Evolutionary conservation across 2,113 vertebrate species (phyloP).

Genomic region (Odocoileus hemionus): DNA sequence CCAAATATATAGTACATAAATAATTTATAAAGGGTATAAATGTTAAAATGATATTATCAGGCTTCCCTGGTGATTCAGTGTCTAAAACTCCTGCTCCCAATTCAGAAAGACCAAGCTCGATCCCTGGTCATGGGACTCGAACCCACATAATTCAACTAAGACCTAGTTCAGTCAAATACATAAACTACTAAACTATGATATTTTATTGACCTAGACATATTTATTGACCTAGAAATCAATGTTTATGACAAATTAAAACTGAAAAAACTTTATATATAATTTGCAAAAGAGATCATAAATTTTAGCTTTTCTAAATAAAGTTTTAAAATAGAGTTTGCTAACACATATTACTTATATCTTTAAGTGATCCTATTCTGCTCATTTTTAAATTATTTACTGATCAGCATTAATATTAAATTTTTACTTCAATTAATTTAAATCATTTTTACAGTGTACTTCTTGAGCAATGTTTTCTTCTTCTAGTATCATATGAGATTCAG

Average conservation of each 20-base stretch:
- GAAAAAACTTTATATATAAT: background rate
- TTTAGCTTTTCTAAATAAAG: background rate
- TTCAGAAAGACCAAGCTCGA: background rate
- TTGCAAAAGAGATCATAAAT: background rate
- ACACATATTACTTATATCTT: background rate
- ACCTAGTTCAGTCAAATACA: background rate
- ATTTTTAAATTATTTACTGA: background rate
- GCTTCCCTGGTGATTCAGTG: background rate
- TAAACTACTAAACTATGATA: background rate
- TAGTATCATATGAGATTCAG: background rate
- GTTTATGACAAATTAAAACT: background rate
- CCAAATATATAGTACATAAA: background rate
- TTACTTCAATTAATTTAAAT: constrained; percentile 1
- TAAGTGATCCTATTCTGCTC: background rate
- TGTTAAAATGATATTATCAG: background rate
- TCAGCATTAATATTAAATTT: background rate
- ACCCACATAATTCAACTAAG: background rate
- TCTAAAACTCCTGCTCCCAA: background rate
- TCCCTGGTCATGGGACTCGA: background rate
- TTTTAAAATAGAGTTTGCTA: background rate
- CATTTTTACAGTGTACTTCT: background rate
- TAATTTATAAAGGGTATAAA: background rate
- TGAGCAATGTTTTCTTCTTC: background rate
- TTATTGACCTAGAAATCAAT: background rate
- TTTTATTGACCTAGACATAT: background rate